A percentile compares a stretch with the other conserved stretches of the same genome.
Evolutionary conservation across 2,888 invertebrate genomes (phyloP).

Genomic region (Plagodis pulveraria): DNA sequence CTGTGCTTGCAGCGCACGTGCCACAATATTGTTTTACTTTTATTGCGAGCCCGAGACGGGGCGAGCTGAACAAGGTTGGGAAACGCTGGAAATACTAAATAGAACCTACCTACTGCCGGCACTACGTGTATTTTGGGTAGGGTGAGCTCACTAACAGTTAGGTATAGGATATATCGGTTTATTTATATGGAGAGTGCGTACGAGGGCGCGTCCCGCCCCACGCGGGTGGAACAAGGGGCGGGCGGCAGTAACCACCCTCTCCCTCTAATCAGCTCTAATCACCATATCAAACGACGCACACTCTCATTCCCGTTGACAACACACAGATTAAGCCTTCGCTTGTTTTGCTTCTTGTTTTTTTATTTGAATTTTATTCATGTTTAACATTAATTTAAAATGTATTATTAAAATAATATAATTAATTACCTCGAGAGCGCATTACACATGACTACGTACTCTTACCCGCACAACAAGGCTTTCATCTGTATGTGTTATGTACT

Average conservation of each 20-base stretch:
- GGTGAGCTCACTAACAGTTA: conserved; percentile 58
- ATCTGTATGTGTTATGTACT: too few species aligned
- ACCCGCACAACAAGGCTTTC: too few species aligned
- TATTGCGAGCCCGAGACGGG: conserved; percentile 22
- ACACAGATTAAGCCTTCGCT: conserved; percentile 70
- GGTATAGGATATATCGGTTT: conserved; percentile 76
- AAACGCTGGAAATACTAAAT: conserved; percentile 45
- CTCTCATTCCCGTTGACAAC: conserved; percentile 81
- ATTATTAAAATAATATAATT: background rate
- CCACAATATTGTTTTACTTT: conserved; percentile 38
- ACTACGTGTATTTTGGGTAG: conserved; percentile 51
- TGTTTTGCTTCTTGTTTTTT: conserved; percentile 51
- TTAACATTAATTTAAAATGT: conserved; percentile 6
- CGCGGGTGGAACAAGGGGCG: conserved; percentile 24
- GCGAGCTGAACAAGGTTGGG: conserved; percentile 41
- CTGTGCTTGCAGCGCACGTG: conserved; percentile 38
- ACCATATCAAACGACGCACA: conserved; percentile 84
- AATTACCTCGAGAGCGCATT: background rate
- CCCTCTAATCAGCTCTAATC: conserved; percentile 84
- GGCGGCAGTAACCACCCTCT: conserved; percentile 49
- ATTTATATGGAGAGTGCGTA: conserved; percentile 81
- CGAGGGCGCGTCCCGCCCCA: conserved; percentile 60
- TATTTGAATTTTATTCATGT: conserved; percentile 30
- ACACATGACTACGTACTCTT: background rate
- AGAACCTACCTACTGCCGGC: conserved; percentile 31